A percentile compares a stretch with the other conserved stretches of the same genome.
Evolutionary conservation across 2,888 invertebrate genomes (phyloP).

Genomic region (Himalopsyche anomala): DNA sequence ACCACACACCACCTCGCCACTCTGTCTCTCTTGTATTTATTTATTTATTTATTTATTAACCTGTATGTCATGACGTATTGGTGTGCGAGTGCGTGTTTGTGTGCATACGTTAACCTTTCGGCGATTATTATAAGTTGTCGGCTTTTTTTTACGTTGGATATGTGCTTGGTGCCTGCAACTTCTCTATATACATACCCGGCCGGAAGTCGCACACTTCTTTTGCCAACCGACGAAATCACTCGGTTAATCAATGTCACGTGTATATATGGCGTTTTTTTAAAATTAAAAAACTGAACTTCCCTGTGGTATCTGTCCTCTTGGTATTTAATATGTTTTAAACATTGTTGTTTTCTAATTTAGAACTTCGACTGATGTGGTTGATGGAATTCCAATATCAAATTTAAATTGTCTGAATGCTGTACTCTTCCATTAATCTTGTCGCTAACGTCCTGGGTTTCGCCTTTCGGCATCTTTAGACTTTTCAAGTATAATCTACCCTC

Average conservation of each 20-base stretch:
- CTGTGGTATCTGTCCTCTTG: no score
- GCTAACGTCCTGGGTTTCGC: no score
- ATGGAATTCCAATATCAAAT: no score
- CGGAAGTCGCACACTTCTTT: constrained; percentile 2
- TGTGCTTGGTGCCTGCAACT: constrained; percentile 16
- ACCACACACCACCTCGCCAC: constrained; percentile 43
- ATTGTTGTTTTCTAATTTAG: no score
- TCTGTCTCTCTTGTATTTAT: constrained; percentile 37
- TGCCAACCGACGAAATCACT: constrained; percentile 1
- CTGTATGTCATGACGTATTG: constrained; percentile 28
- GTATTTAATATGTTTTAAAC: no score
- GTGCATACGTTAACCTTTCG: constrained; percentile 40
- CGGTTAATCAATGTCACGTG: not conserved
- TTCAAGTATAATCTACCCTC: no score
- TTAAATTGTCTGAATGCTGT: no score
- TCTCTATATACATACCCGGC: constrained; percentile 17
- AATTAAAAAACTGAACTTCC: no score
- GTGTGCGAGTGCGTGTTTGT: constrained; percentile 23
- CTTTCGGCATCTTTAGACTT: no score
- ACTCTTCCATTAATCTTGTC: no score
- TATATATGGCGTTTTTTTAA: not conserved
- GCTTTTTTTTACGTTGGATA: not conserved
- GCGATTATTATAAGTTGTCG: constrained; percentile 39
- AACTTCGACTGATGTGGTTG: no score
- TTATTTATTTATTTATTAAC: constrained; percentile 37